phyloP scores from a whole-genome alignment of 2,797 vertebrate genomes.

The Protonibea diacanthus region DNA sequence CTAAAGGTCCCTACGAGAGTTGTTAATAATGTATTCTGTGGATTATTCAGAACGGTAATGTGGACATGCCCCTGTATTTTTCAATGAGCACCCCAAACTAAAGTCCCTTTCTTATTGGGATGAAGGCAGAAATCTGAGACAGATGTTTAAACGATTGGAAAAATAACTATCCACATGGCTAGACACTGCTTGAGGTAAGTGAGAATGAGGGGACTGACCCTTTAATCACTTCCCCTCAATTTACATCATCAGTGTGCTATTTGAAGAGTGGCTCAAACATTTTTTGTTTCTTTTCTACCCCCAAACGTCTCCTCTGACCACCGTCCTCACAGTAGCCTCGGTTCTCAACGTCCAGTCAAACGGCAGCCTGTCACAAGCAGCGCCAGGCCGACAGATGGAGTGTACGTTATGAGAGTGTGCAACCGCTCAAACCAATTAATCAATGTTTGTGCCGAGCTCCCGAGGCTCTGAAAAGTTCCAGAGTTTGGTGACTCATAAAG shows the following conservation, averaged over 20 bases:
- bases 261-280: neutral
- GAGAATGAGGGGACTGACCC: slow-evolving; percentile 1
- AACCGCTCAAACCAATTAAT: slow-evolving; percentile 47
- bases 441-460: slow-evolving; percentile 57
- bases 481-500: slow-evolving; percentile 68
- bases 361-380: slow-evolving; percentile 29
- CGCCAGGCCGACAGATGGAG: slow-evolving; percentile 29
- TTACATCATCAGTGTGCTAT: neutral
- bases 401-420: slow-evolving; percentile 32
- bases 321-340: slow-evolving; percentile 14
- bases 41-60: neutral
- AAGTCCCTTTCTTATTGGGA: neutral
- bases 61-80: neutral
- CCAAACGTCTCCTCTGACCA: neutral
- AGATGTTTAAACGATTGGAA: neutral
- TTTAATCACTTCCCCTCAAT: neutral
- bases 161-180: neutral
- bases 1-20: neutral
- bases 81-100: neutral
- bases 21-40: neutral
- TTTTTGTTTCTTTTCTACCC: neutral
- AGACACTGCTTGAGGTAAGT: neutral
- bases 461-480: slow-evolving; percentile 56
- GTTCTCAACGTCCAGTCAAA: slow-evolving; percentile 6
- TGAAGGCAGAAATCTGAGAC: neutral